Base-by-base conservation (phyloP, 2,888 invertebrate genomes). In the Mimumesa dahlbomi region DNA sequence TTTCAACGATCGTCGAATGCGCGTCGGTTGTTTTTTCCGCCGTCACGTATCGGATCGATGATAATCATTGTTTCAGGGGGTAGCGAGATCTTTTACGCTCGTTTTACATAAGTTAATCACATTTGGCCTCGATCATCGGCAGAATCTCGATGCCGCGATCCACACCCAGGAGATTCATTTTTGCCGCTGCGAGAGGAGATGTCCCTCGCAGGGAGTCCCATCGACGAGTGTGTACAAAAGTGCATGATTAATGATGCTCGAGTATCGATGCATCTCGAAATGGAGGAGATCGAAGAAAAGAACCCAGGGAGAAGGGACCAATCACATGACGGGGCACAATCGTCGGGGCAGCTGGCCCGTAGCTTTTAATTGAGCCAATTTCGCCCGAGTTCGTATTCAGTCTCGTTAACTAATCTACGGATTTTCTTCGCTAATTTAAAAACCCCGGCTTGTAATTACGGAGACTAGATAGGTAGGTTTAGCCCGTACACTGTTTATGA, bases 371-470 rank as follows among this genome's bases (percentile, higher is more conserved):
- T 85, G 84, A 84, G 77, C 79, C 84, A 85, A 87, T 85, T 80
- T 87, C 77, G 77, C 70, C n/a, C 77, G 75, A 77, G 76, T 82
- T 80, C 73, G 65, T 75, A 73, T 71, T 75, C 73, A 65, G 75
- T 70, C 84, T 85, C 75, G 84, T 84, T 87, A 86, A 85, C 81
- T 79, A 84, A 85, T 87, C 78, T 81, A 82, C 61, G 76, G 74
- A 87, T 88, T 87, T 84, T 86, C 84, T 75, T 84, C 84, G 88
- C 80, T 77, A 85, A 85, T 85, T 77, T 81, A 75, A 75, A 67
- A 66, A n/a, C n/a, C n/a, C 42, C 46, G 45, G 25, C 43, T n/a
- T 53, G 63, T 54, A 50, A 50, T 66, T 48, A 49, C 58, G 19
- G 14, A 36, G 6, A 22, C 31, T 13, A 18, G 21, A 34, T 25